Base-by-base conservation (phyloP, 2,888 invertebrate species). In the Hirtodrosophila alboralis region DNA sequence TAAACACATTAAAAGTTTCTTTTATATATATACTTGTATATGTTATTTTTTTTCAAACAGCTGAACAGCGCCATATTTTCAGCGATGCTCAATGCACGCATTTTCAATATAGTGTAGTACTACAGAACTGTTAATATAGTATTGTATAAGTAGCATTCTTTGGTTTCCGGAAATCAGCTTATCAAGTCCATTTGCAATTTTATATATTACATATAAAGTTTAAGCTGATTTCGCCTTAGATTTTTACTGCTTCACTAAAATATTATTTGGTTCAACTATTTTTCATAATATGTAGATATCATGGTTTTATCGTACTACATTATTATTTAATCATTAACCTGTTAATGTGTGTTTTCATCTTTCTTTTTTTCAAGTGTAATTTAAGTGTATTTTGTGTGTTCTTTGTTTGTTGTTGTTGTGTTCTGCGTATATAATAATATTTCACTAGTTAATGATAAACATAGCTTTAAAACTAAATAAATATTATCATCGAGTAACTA, bases 371-470 rank as follows among this genome's bases (percentile, higher is more conserved):
- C 41, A 23, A 40, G 28, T 34, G 8, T 45, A 13, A 1, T 37
- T 45, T 31, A 34, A 37, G 49, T 62, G 52, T 74, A 53, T 45
- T 41, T 10, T 38, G 40, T 65, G 52, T 58, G 21, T 48, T 52
- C 9, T 45, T 64, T 57, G 53, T 75, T 34, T 72, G 57, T 57
- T 63, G 58, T 58, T 53, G 18, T 62, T 62, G 58, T 74, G 66
- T 74, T 75, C 52, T 83, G 79, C 79, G 83, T 84, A 79, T 81
- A 84, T 84, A 83, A 75, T 77, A 79, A 77, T 79, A 65, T 76
- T 34, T 64, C 48, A 71, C 69, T 76, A 78, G 64, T 45, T 76
- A 70, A 81, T 72, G 48, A 53, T 79, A 65, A 78, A 71, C 77
- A 77, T 79, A 85, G 65, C 47, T 30, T 68, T 72, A 61, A 26